Base-by-base conservation (phyloP, 2,797 vertebrate genomes). In the Mareca strepera region DNA sequence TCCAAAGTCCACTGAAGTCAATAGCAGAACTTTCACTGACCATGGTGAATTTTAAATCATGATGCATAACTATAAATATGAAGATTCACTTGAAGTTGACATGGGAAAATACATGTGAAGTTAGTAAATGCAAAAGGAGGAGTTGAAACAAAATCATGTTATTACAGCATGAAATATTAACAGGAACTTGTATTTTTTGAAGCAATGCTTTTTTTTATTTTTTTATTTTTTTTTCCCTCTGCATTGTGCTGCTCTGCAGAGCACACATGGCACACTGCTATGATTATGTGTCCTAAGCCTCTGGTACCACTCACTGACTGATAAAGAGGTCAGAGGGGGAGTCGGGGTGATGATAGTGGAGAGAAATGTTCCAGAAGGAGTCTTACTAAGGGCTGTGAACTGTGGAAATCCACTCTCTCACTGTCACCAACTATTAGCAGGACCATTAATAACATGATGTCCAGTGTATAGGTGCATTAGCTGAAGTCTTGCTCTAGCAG, bases 251-350 rank as follows among this genome's bases (percentile, higher is more conserved):
- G 12, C 76, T 60, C n/a, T 87, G 70, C 78, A 87, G 86, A 91
- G 44, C 59, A 82, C 77, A 79, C 53, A 88, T 21, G 79, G 86
- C 77, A 91, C 62, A 59, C 48, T 79, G 87, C 68, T 74, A 35
- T 74, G 84, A 82, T 94, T 95, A 78, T 94, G 21, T 84, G 86
- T 77, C 86, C 95, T 94, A 95, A 96, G 59, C 83, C 92, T 96
- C 95, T 90, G 80, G 96, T 97, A 97, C 96, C 96, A 97, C 96
- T 97, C 96, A 96, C 92, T 96, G 95, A 72, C 92, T 90, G 96
- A 97, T 97, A 97, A 97, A 95, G 77, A 92, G 97, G 97, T 97
- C 96, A 97, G 83, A 96, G 46, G 90, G 94, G 92, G 88, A 94
- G 89, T 56, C 92, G 86, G 82, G 72, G 92, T 97, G 96, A 88